Conservation (phyloP, 2,888 invertebrate species). For the Augiades crinisus region DNA sequence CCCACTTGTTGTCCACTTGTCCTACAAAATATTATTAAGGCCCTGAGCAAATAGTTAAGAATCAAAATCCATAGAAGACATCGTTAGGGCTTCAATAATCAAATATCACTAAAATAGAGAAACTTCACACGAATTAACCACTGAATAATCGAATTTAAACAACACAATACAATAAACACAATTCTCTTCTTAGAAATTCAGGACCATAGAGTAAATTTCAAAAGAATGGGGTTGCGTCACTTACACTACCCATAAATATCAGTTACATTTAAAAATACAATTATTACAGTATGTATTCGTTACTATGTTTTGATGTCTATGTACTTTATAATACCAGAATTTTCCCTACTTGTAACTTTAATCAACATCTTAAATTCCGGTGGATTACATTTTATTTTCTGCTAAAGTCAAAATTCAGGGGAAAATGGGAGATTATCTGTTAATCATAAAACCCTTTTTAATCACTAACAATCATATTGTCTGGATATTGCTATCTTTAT, state of each 20-base stretch:
- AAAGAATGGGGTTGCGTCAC: background rate
- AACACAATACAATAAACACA: background rate
- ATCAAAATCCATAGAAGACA: conserved; percentile 77
- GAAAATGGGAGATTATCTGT: too few species aligned
- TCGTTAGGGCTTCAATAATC: conserved; percentile 48
- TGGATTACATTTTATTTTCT: too few species aligned
- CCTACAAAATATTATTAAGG: conserved; percentile 51
- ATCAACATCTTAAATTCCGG: too few species aligned
- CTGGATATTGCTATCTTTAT: too few species aligned
- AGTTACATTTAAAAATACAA: too few species aligned
- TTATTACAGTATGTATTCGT: too few species aligned
- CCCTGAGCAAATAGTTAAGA: conserved; percentile 54
- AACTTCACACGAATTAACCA: background rate
- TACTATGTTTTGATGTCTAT: too few species aligned
- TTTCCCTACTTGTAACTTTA: too few species aligned
- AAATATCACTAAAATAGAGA: conserved; percentile 11
- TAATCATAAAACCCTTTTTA: too few species aligned
- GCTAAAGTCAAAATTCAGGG: too few species aligned
- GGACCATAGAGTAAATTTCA: background rate
- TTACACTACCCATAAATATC: background rate
- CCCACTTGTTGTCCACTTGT: conserved; percentile 66
- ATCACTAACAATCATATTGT: too few species aligned
- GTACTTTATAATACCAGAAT: too few species aligned
- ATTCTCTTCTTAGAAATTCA: background rate
- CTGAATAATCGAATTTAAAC: background rate